Percentiles rank a stretch among this genome's conserved stretches.
These are phyloP conservation scores for Rhodinocichla rosea DNA, from an alignment of 2,113 vertebrate genomes.

Conservation along the genomic window DNA sequence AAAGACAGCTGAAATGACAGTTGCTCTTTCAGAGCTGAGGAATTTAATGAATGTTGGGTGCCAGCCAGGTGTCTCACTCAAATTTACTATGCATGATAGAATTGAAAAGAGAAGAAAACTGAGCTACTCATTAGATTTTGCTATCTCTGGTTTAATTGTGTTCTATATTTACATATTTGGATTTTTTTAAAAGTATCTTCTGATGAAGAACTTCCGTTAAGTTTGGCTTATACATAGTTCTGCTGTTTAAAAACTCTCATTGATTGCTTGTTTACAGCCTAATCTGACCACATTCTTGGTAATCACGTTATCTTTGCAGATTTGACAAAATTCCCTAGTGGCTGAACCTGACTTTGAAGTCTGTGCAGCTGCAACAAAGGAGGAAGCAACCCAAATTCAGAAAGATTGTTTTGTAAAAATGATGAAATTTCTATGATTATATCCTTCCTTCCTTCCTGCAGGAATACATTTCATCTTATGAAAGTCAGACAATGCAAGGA, in stretches of 20 bases:
- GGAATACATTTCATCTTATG: background rate
- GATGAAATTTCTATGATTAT: background rate
- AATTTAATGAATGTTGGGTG: background rate
- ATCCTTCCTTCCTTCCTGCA: background rate
- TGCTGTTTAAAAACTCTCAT: background rate
- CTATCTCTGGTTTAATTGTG: background rate
- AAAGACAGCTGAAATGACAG: background rate
- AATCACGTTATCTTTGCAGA: background rate
- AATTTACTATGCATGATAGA: background rate
- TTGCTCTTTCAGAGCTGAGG: background rate
- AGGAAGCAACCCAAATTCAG: background rate
- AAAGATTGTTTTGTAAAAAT: background rate
- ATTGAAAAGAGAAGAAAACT: background rate
- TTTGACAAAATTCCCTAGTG: background rate
- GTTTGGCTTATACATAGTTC: background rate
- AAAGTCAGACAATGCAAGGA: background rate
- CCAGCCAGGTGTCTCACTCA: background rate
- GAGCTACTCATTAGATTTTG: background rate
- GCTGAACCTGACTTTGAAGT: background rate
- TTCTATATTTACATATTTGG: background rate
- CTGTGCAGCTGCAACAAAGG: background rate
- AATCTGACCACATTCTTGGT: background rate
- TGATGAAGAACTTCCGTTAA: background rate
- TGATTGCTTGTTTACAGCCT: background rate
- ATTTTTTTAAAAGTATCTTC: background rate